These are phyloP conservation scores for Salpingus planirostris DNA, from an alignment of 2,888 invertebrate genomes.

Conservation along the genomic window DNA sequence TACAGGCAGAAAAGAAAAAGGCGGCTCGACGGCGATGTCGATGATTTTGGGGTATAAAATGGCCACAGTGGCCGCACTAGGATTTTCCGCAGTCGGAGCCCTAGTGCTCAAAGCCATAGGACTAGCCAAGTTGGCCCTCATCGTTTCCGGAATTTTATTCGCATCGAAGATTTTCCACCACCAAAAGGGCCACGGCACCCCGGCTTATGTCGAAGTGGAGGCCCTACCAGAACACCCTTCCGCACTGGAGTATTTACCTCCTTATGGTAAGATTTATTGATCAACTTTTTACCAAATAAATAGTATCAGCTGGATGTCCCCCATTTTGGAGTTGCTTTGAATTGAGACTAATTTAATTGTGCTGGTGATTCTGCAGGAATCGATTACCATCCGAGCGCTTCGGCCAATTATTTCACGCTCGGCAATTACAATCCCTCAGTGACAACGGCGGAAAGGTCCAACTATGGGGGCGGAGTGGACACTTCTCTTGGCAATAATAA, in stretches of 20 bases:
- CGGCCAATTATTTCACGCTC: slow-evolving; percentile 27
- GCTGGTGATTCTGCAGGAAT: background rate
- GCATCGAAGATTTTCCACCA: slow-evolving; percentile 23
- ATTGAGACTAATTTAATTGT: too few relatives aligned
- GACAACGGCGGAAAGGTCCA: background rate
- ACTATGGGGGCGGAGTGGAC: slow-evolving; percentile 20
- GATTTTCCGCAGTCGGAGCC: slow-evolving; percentile 51
- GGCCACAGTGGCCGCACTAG: slow-evolving; percentile 53
- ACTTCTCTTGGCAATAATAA: slow-evolving; percentile 16
- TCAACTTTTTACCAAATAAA: too few relatives aligned
- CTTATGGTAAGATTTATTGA: too few relatives aligned
- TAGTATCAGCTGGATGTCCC: too few relatives aligned
- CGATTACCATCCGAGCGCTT: slow-evolving; percentile 44
- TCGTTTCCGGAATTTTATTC: slow-evolving; percentile 52
- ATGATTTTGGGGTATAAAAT: slow-evolving; percentile 61
- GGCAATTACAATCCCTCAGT: slow-evolving; percentile 10
- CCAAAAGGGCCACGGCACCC: slow-evolving; percentile 14
- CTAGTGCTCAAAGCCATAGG: slow-evolving; percentile 59
- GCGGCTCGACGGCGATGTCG: slow-evolving; percentile 51
- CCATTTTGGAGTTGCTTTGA: too few relatives aligned
- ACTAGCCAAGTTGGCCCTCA: slow-evolving; percentile 59
- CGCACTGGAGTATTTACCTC: too few relatives aligned
- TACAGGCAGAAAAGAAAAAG: slow-evolving; percentile 55
- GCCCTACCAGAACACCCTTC: slow-evolving; percentile 19
- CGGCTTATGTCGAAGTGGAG: slow-evolving; percentile 40